Evolutionary conservation across 2,888 invertebrate genomes (phyloP).

Genomic region (Yponomeuta sedellus): DNA sequence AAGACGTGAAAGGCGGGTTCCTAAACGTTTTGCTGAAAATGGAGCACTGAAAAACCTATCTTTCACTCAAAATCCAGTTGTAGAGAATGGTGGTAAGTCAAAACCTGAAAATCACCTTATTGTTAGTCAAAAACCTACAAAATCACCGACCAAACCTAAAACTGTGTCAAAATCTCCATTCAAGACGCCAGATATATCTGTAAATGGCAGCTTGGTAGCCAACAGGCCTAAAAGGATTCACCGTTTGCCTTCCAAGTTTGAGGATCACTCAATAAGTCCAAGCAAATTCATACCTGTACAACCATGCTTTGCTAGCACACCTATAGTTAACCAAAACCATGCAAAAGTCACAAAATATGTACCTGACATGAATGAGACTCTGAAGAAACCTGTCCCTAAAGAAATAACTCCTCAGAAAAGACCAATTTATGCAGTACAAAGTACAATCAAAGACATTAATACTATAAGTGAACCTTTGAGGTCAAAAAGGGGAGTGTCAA

Average conservation of each 20-base stretch:
- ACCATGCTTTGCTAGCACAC: conserved; percentile 56
- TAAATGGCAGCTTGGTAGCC: conserved; percentile 38
- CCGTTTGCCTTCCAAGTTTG: conserved; percentile 53
- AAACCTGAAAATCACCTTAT: conserved; percentile 14
- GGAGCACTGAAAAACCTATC: conserved; percentile 34
- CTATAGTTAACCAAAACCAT: conserved; percentile 27
- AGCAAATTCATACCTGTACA: conserved; percentile 47
- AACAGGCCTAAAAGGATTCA: conserved; percentile 51
- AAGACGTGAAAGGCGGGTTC: conserved; percentile 46
- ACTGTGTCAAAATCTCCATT: conserved; percentile 28
- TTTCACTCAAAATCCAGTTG: conserved; percentile 28
- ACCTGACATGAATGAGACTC: background rate
- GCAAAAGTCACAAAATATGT: background rate
- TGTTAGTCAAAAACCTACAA: background rate
- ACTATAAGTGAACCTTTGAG: conserved; percentile 25
- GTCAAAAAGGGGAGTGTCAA: conserved; percentile 9
- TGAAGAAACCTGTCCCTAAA: conserved; percentile 21
- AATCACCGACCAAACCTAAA: background rate
- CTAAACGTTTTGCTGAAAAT: conserved; percentile 44
- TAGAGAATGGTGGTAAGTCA: conserved; percentile 8
- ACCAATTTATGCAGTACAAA: background rate
- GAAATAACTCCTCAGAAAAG: conserved; percentile 25
- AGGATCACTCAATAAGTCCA: conserved; percentile 55
- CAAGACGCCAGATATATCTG: conserved; percentile 35
- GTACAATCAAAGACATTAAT: conserved; percentile 42